phyloP scores from a whole-genome alignment of 2,797 vertebrate genomes.

The Gallinago nigripennis region DNA sequence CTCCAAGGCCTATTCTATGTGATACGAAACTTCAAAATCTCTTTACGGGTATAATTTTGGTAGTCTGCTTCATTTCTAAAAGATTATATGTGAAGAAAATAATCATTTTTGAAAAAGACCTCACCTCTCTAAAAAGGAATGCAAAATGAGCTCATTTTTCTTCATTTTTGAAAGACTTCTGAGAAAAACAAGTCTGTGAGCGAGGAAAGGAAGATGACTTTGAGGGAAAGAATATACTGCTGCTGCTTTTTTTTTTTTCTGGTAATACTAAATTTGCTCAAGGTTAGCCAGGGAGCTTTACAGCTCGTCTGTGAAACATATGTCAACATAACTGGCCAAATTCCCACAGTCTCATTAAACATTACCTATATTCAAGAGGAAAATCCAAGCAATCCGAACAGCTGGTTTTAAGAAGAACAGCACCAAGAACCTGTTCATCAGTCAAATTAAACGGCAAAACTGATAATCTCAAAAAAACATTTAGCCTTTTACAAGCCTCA shows the following conservation, averaged over 20 bases:
- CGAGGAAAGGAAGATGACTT: not conserved
- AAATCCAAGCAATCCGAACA: not conserved
- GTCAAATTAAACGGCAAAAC: not conserved
- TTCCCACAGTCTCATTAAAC: not conserved
- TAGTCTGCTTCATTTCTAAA: not conserved
- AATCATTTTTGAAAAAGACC: not conserved
- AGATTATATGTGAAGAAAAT: not conserved
- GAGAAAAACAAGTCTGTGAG: not conserved
- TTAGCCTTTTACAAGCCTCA: not conserved
- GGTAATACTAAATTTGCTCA: not conserved
- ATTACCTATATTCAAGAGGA: not conserved
- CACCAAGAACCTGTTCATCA: not conserved
- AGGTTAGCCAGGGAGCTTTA: not conserved
- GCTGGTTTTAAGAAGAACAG: not conserved
- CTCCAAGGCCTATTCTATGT: not conserved
- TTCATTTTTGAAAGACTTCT: not conserved
- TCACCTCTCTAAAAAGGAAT: not conserved
- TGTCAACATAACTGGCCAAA: not conserved
- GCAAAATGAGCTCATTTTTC: not conserved
- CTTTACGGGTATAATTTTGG: not conserved
- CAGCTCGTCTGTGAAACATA: not conserved
- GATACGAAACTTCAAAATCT: not conserved
- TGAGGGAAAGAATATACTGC: not conserved
- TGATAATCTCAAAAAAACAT: not conserved
- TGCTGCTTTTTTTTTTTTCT: not conserved